Evolutionary conservation across 2,888 invertebrate genomes (phyloP), one percentile per base, ranked within the genome.

Genomic region (Erpobdella octoculata): DNA sequence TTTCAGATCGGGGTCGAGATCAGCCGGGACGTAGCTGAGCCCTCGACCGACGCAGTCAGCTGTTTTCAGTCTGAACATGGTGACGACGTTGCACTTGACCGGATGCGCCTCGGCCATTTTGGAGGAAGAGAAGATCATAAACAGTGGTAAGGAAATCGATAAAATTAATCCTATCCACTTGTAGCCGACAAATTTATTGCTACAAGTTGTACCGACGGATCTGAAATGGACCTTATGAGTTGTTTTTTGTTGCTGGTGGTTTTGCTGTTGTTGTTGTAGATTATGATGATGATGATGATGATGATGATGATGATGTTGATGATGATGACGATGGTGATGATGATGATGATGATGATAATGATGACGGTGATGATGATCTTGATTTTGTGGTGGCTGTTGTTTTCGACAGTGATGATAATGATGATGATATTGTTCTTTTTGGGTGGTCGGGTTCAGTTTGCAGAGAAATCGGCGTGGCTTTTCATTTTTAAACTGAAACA

Each of bases 1-100:
- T 58, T 76, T 73, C 21, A 76, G 67, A 59, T 76, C 76, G 9
- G 35, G 37, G 59, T 70, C 75, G 36, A 76, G 70, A 58, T 72
- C 72, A 2, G 37, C 58, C 0, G 76, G 76, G 6, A 76, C 36
- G 21, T 35, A 36, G 4, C 58, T 70, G 35, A 76, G 72, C n/a
- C 62, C 48, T 21, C 41, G 41, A 28, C 67, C 48, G 36, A 64
- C 58, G 74, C 76, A 76, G 25, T 75, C 74, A 38, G 76, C 75
- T 2, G 74, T 74, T 59, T 73, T 74, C 37, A 73, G 74, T 25
- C 74, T 62, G 71, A 72, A 75, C 58, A 76, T 74, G 2, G 76
- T 74, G 4, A 73, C 71, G 12, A 73, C 61, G 59, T 67, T 46
- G 53, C 76, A 76, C 25, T n/a, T 37, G 21, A 15, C 38, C 15